A percentile compares a stretch with the other conserved stretches of the same genome.
Conservation (phyloP, 2,113 vertebrate genomes). For the Actenoides hombroni region DNA sequence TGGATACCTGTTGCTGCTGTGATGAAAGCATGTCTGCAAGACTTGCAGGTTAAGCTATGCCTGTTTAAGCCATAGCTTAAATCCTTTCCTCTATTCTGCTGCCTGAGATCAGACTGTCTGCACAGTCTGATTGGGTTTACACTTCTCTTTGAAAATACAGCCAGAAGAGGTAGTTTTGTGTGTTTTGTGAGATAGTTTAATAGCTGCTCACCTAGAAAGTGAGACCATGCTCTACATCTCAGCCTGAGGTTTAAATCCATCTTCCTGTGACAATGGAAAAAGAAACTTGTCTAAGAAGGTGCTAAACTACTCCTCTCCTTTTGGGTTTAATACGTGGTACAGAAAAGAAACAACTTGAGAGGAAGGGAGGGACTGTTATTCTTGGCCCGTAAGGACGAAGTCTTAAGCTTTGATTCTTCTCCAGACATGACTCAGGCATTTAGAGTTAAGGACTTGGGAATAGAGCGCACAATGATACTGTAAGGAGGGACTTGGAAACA, state of each 20-base stretch:
- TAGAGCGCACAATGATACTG: background rate
- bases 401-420: conserved; percentile 35
- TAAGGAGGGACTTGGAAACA: background rate
- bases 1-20: background rate
- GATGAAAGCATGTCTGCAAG: background rate
- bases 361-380: background rate
- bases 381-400: background rate
- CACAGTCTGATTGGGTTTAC: background rate
- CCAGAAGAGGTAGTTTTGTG: background rate
- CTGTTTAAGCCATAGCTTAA: background rate
- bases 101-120: background rate
- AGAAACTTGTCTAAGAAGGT: background rate
- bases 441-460: background rate
- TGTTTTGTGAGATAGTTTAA: background rate
- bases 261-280: background rate
- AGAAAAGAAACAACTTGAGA: background rate
- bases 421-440: background rate
- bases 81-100: background rate
- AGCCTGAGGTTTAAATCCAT: background rate
- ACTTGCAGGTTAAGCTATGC: background rate
- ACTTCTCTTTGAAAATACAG: background rate
- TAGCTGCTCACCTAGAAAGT: background rate
- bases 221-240: background rate
- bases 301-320: background rate
- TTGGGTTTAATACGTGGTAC: background rate